phyloP scores from a whole-genome alignment of 2,888 invertebrate genomes.

The Drosophila melanocephala region DNA sequence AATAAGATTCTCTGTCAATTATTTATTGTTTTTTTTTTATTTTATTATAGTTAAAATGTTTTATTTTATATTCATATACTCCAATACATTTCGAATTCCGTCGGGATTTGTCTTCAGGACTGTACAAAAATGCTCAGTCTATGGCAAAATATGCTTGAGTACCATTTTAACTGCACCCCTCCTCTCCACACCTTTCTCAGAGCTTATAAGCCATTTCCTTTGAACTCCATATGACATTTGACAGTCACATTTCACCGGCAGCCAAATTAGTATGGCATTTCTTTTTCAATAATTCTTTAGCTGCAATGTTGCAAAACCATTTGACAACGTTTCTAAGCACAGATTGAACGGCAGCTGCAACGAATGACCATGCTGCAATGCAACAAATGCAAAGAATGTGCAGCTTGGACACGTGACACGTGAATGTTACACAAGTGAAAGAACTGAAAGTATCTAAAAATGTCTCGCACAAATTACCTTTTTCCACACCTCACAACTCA shows the following conservation, averaged over 20 bases:
- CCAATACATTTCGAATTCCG: background rate
- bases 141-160: background rate
- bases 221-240: background rate
- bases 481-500: background rate
- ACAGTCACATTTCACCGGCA: background rate
- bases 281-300: conserved; percentile 13
- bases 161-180: background rate
- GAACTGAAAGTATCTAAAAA: background rate
- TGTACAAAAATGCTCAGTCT: background rate
- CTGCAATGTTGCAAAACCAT: conserved; percentile 1
- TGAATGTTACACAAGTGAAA: conserved; percentile 4
- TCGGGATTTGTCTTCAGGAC: background rate
- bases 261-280: conserved; percentile 14
- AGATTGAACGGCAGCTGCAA: conserved; percentile 1
- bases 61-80: background rate
- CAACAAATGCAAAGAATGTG: conserved; percentile 30
- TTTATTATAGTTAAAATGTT: background rate
- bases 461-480: background rate
- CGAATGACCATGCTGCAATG: conserved; percentile 16
- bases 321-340: conserved; percentile 24
- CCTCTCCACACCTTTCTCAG: background rate
- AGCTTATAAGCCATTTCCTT: background rate
- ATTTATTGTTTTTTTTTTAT: background rate
- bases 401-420: conserved; percentile 50
- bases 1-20: background rate